These are phyloP conservation scores for Oreocharis arfaki DNA, from an alignment of 2,113 vertebrate species.

Conservation along the genomic window DNA sequence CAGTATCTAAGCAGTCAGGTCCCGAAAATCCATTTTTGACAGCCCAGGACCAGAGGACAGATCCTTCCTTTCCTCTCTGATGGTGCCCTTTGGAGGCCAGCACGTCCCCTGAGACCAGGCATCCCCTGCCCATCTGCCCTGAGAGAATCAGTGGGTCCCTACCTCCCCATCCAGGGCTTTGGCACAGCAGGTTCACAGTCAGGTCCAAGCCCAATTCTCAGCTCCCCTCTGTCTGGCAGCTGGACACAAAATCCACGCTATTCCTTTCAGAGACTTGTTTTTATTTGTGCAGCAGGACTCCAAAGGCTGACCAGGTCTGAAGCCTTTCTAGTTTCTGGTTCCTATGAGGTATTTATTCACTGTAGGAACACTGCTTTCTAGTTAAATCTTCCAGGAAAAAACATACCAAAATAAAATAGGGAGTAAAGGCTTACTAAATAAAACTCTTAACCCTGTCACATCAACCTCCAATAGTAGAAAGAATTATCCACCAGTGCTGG, in stretches of 20 bases:
- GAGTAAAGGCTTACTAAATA: not conserved
- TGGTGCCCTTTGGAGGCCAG: not conserved
- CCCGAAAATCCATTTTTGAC: not conserved
- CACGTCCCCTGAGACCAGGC: accelerated
- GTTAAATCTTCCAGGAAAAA: not conserved
- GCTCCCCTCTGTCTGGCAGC: not conserved
- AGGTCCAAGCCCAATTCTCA: not conserved
- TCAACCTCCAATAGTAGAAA: not conserved
- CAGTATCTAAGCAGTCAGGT: not conserved
- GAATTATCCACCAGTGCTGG: not conserved
- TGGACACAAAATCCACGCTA: not conserved
- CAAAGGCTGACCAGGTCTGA: not conserved
- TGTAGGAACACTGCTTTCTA: not conserved
- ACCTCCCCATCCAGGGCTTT: not conserved
- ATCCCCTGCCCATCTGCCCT: not conserved
- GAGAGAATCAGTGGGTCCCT: not conserved
- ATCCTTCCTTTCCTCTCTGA: not conserved
- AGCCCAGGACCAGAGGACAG: not conserved
- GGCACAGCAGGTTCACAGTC: not conserved
- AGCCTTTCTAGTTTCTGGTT: not conserved
- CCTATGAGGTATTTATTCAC: not conserved
- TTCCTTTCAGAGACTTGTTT: not conserved
- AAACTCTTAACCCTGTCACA: not conserved
- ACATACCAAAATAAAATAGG: not conserved
- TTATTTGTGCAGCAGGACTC: not conserved